Evolutionary conservation across 2,113 vertebrate genomes (phyloP).

Genomic region (Phylloscopus whistleri): DNA sequence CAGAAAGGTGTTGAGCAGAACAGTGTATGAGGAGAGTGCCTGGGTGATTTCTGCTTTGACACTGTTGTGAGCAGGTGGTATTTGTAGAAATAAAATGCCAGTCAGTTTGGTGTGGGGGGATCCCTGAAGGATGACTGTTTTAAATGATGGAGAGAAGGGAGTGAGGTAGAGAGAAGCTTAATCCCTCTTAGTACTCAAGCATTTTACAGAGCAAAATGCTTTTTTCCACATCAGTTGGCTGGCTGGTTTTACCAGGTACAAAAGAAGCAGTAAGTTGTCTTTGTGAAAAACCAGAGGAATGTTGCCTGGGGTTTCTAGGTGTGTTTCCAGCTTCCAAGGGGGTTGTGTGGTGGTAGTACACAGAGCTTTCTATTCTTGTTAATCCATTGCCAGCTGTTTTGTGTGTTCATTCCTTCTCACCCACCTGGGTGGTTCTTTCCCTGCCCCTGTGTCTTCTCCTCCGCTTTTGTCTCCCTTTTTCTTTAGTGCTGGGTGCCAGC

Average conservation of each 20-base stretch:
- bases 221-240: neutral
- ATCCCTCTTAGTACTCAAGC: neutral
- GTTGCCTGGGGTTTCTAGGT: neutral
- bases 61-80: neutral
- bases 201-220: neutral
- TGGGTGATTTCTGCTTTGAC: neutral
- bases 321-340: neutral
- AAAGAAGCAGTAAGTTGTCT: neutral
- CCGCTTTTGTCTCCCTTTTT: neutral
- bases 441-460: neutral
- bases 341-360: neutral
- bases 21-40: neutral
- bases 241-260: neutral
- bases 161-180: neutral
- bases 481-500: neutral
- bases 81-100: neutral
- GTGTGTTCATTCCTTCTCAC: neutral
- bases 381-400: neutral
- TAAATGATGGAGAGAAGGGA: neutral
- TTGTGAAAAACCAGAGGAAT: neutral
- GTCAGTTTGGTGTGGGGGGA: rapidly evolving
- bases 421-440: neutral
- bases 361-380: neutral
- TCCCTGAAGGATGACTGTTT: neutral
- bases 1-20: neutral